Evolutionary conservation across 2,113 vertebrate genomes (phyloP), one percentile per base, ranked within the genome.

Genomic region (Phalacrocorax aristotelis): DNA sequence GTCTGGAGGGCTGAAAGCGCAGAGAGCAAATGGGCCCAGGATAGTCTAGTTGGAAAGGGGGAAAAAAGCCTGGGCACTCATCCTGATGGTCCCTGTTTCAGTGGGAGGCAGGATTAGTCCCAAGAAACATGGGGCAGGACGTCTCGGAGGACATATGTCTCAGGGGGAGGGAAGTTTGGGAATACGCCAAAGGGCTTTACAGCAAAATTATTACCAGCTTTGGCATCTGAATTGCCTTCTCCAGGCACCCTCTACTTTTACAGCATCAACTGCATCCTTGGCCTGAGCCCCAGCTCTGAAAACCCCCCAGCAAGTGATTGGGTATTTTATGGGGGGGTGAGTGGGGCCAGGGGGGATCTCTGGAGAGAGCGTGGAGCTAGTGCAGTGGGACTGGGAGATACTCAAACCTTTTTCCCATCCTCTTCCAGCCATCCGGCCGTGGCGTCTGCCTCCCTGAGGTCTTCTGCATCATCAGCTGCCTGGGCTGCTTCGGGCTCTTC

Each of bases 401-500:
- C 81, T 87, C 57, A 85, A 1, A 61, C 25, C 52, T 85, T 85
- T 95, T 46, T 34, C 34, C 40, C 49, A 21, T 44, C 30, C 55
- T 80, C 70, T 65, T 94, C 11, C 93, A 99, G 99, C 99, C 99
- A 8, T 95, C 98, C 0, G 99, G 99, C 27, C 98, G 98, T 10
- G 99, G 99, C 8, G 98, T 98, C 27, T 99, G 98, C 7, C 98
- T 99, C 11, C 99, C 99, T 0, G 99, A 99, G 89, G 99, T 99
- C 11, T 99, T 99, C 97, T 99, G 99, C 90, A 99, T 99, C 98
- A 99, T 99, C 98, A 99, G 99, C 98, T 98, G 98, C 60, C 76
- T 99, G 48, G 99, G 99, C 83, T 99, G 99, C 97, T 99, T 99
- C 2, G 99, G 99, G 66, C 98, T 99, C 38, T 99, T 99, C 98